A percentile compares a stretch with the other conserved stretches of the same genome.
Evolutionary conservation across 2,113 vertebrate species (phyloP).

Genomic region (Lota lota): DNA sequence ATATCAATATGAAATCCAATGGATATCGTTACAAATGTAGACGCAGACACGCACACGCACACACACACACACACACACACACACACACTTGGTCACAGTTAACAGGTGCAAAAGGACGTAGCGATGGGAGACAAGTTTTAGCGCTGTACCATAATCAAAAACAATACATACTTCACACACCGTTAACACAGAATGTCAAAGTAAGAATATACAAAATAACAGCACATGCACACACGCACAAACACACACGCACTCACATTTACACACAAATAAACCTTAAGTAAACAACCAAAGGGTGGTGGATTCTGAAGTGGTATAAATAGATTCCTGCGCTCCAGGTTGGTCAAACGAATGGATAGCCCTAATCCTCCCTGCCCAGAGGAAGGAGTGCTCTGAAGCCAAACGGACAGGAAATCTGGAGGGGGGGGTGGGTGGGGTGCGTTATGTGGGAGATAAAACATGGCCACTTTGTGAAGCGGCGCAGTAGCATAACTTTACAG

Average conservation of each 20-base stretch:
- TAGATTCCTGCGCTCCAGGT: constrained; percentile 32
- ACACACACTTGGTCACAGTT: constrained; percentile 64
- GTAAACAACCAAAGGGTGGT: constrained; percentile 46
- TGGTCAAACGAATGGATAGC: constrained; percentile 55
- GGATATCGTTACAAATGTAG: constrained; percentile 67
- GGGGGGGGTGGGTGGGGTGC: constrained; percentile 53
- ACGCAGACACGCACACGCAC: constrained; percentile 41
- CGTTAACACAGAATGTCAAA: constrained; percentile 60
- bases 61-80: constrained; percentile 6
- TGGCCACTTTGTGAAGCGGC: constrained; percentile 62
- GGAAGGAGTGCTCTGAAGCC: constrained; percentile 51
- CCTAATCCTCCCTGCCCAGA: constrained; percentile 57
- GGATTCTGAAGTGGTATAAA: constrained; percentile 31
- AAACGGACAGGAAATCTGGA: constrained; percentile 36
- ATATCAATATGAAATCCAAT: constrained; percentile 77
- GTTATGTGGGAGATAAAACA: constrained; percentile 39
- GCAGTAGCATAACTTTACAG: constrained; percentile 33
- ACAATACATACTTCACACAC: constrained; percentile 60
- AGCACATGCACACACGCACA: constrained; percentile 38
- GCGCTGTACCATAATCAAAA: constrained; percentile 62
- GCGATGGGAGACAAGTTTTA: constrained; percentile 67
- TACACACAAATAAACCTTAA: constrained; percentile 30
- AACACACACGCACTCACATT: constrained; percentile 35
- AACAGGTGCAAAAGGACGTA: constrained; percentile 64
- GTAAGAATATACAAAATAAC: constrained; percentile 49